Evolutionary conservation across 2,888 invertebrate genomes (phyloP), one percentile per base, ranked within the genome.

Genomic region (Dolichomitus sp.): DNA sequence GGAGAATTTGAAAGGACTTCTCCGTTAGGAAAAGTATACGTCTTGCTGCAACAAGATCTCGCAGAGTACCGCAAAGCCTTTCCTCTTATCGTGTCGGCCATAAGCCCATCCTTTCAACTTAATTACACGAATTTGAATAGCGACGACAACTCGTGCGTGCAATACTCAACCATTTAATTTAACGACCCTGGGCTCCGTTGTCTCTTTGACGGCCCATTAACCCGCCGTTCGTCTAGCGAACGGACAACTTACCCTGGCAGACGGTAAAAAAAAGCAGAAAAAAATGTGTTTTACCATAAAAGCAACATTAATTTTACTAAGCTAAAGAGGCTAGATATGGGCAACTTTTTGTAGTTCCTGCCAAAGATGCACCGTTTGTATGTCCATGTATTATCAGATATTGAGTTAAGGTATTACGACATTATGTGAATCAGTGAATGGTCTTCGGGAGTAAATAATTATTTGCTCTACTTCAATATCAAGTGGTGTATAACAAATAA

Each of bases 121-220:
- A 63, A 63, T 63, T 63, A 63, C 37, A 30, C 61, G 40, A 63
- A 63, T 63, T 63, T 42, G 61, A 42, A 63, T 63, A 63, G 61
- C 40, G 40, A 63, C 40, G 11, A 63, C 57, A 59, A 14, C n/a
- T 59, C 57, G 57, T 59, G 57, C 57, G 30, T 59, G 12, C 19
- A 40, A 42, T 40, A 37, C 17, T 42, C 40, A 23, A 19, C 40
- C 23, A 40, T 23, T 63, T 42, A 40, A 37, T 40, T 42, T 63
- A 63, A 59, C 57, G 40, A 63, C 23, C 40, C 23, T 40, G 17
- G 40, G 40, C 30, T 19, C 40, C 40, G 19, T 63, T 63, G 19
- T 42, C 61, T 12, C 19, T 23, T 40, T 63, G 40, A 63, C 37
- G 40, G n/a, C 40, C 19, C 19, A 19, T 63, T 37, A 40, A 42